Conservation (phyloP, 2,888 invertebrate species). For the Ichneumon xanthorius region DNA sequence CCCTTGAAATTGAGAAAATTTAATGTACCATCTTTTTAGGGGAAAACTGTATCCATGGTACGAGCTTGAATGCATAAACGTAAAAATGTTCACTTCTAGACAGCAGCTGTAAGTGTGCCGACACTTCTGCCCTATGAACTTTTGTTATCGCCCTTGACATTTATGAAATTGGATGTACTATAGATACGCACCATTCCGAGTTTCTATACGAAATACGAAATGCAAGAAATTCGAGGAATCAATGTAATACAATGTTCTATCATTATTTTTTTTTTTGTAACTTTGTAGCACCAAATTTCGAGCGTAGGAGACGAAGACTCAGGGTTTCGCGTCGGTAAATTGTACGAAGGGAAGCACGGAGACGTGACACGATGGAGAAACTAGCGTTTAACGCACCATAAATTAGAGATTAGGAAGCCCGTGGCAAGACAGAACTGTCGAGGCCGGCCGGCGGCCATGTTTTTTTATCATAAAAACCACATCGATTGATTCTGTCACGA, state of each 20-base stretch:
- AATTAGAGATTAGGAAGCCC: conserved; percentile 8
- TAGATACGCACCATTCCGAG: background rate
- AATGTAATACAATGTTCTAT: background rate
- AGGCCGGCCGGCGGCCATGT: conserved; percentile 81
- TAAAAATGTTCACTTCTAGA: too few relatives aligned
- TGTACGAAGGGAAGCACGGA: background rate
- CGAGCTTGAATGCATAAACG: too few relatives aligned
- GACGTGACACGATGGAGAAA: background rate
- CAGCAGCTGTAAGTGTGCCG: too few relatives aligned
- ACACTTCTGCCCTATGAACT: too few relatives aligned
- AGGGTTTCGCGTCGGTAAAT: background rate
- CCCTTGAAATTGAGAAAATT: too few relatives aligned
- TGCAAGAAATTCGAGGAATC: background rate
- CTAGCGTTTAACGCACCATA: background rate
- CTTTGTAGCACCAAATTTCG: background rate
- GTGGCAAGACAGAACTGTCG: conserved; percentile 7
- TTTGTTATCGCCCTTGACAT: too few relatives aligned
- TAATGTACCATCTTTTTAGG: too few relatives aligned
- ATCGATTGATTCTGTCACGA: conserved; percentile 73
- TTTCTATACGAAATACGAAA: background rate
- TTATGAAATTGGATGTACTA: background rate
- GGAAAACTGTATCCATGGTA: too few relatives aligned
- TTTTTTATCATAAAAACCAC: conserved; percentile 76
- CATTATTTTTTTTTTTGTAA: background rate
- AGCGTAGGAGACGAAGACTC: background rate